Conservation (phyloP, 2,888 invertebrate genomes). For the Celastrina argiolus region DNA sequence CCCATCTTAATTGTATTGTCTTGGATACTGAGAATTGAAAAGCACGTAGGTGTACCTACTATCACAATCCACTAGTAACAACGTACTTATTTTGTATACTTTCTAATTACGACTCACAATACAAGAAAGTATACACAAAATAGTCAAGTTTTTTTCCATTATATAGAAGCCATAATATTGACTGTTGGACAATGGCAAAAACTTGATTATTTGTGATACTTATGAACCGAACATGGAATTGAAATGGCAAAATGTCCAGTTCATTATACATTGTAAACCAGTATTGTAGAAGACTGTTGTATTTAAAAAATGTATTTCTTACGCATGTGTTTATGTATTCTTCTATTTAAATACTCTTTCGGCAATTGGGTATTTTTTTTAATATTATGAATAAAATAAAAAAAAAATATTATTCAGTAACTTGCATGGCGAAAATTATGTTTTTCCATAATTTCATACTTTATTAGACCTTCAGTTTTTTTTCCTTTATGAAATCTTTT, state of each 20-base stretch:
- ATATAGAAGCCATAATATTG: neutral
- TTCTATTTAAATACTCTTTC: conserved; percentile 35
- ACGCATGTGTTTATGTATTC: conserved; percentile 37
- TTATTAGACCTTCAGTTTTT: too few species aligned
- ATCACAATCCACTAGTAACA: too few species aligned
- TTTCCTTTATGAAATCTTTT: too few species aligned
- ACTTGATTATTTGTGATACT: neutral
- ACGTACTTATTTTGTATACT: neutral
- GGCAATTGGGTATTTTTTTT: conserved; percentile 44
- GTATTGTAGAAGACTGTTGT: neutral
- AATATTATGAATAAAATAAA: neutral
- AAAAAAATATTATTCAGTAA: too few species aligned
- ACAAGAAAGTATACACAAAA: too few species aligned
- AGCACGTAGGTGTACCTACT: too few species aligned
- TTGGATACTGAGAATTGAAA: too few species aligned
- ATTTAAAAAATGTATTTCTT: conserved; percentile 18
- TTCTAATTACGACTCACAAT: too few species aligned
- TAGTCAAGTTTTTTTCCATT: too few species aligned
- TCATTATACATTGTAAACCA: neutral
- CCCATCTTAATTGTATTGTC: too few species aligned
- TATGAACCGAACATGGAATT: neutral
- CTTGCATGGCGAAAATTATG: too few species aligned
- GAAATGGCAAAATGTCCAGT: neutral
- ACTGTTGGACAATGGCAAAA: neutral
- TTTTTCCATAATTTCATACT: too few species aligned